Conservation (phyloP, 2,113 vertebrate genomes). For the Fregata magnificens region DNA sequence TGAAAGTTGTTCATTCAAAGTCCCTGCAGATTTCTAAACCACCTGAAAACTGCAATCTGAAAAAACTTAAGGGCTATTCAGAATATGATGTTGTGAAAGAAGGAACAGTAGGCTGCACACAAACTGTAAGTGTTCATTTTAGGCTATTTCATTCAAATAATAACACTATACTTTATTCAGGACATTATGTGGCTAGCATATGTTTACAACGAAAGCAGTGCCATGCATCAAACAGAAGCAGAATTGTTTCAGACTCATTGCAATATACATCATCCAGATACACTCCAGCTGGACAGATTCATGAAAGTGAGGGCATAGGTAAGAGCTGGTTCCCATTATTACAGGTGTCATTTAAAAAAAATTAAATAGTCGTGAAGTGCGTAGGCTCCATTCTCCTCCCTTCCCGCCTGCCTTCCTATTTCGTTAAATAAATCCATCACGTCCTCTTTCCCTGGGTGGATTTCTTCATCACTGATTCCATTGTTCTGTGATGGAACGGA, state of each 20-base stretch:
- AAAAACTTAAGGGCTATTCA: background rate
- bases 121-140: background rate
- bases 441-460: background rate
- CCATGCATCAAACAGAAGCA: background rate
- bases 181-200: background rate
- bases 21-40: background rate
- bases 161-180: background rate
- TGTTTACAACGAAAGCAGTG: background rate
- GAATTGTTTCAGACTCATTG: background rate
- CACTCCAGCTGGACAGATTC: background rate
- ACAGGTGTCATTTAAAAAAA: background rate
- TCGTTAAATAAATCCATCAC: background rate
- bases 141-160: background rate
- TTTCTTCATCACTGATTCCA: constrained; percentile 21
- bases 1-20: background rate
- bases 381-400: background rate
- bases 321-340: background rate
- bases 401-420: background rate
- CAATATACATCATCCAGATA: background rate
- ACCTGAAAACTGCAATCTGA: background rate
- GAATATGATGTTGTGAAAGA: background rate
- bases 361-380: background rate
- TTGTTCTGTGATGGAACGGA: background rate
- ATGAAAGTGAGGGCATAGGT: background rate
- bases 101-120: background rate